Conservation (phyloP, 1,140 invertebrate species). For the Bombus impatiens region DNA sequence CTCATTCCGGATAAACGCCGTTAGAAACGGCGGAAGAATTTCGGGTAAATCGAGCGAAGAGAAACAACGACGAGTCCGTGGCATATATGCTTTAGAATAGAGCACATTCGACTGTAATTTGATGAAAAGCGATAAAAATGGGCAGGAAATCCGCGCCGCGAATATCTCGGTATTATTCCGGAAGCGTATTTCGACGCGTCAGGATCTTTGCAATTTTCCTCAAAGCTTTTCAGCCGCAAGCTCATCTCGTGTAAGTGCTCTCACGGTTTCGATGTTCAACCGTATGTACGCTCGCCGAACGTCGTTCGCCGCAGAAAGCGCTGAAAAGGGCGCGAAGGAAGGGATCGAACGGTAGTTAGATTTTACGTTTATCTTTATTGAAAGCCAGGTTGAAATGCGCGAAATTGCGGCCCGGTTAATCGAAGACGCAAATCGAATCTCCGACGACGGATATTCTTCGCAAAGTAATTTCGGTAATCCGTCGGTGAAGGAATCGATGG, state of each 20-base stretch:
- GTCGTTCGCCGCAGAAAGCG: slow-evolving; percentile 32
- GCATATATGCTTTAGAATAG: neutral
- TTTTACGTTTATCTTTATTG: slow-evolving; percentile 77
- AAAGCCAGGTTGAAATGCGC: neutral
- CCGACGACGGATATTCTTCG: neutral
- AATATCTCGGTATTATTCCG: slow-evolving; percentile 27
- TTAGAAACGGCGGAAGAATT: neutral
- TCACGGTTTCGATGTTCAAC: slow-evolving; percentile 43
- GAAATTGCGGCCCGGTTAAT: slow-evolving; percentile 28
- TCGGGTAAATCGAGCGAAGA: neutral
- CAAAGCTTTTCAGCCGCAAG: slow-evolving; percentile 54
- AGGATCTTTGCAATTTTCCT: slow-evolving; percentile 50
- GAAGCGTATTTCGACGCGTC: slow-evolving; percentile 17
- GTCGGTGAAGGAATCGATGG: neutral
- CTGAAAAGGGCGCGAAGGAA: slow-evolving; percentile 46
- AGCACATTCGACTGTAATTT: slow-evolving; percentile 40
- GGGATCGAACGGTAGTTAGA: slow-evolving; percentile 70
- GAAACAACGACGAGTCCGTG: too few species aligned
- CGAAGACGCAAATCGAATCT: slow-evolving; percentile 38
- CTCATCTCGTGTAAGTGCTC: slow-evolving; percentile 65
- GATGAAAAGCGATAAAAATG: slow-evolving; percentile 44
- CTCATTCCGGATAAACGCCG: neutral
- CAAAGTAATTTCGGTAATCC: slow-evolving; percentile 13
- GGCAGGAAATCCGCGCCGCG: neutral
- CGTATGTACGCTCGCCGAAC: slow-evolving; percentile 51